Evolutionary conservation across 2,113 vertebrate genomes (phyloP), one percentile per base, ranked within the genome.

Genomic region (Alosa alosa): DNA sequence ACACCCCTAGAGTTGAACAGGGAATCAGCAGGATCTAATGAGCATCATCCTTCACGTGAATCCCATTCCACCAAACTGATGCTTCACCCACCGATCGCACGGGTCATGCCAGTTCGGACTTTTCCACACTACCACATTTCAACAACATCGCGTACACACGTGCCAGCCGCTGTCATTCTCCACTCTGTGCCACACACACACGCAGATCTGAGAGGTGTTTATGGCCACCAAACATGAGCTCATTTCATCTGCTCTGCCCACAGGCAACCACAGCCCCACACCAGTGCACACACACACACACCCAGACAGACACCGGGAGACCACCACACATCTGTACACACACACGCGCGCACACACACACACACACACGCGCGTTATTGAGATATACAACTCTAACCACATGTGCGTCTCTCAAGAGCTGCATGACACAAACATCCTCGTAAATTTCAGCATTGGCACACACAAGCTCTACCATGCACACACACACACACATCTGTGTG

Each of bases 131-230:
- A 0, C 11, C 13, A 44, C 41, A 44, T 44, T 44, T 44, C 50
- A 52, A 4, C 31, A 31, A 31, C 31, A 31, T 31, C 31, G 0
- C 31, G 31, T 31, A 31, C 31, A 31, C 31, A 31, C 31, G 31
- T 31, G 31, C 31, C 31, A 31, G 31, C 31, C 31, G 31, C 31
- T 31, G 31, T 1, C 31, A 31, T 31, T 31, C 31, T 31, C 31
- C 49, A 50, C 49, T 9, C 49, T 50, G 8, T 50, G 8, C 13
- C 50, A 15, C 50, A 3, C 50, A 84, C 44, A 82, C 72, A 47
- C 78, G 82, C 50, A 11, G 68, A 84, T 39, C 52, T 55, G 49
- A 41, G 82, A 18, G 86, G 52, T 64, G 57, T 81, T 84, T 60
- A 22, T 60, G 57, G 22, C 57, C 20, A 60, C 57, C 57, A 60